Conservation (phyloP, 2,888 invertebrate genomes). For the Sisyra nigra region DNA sequence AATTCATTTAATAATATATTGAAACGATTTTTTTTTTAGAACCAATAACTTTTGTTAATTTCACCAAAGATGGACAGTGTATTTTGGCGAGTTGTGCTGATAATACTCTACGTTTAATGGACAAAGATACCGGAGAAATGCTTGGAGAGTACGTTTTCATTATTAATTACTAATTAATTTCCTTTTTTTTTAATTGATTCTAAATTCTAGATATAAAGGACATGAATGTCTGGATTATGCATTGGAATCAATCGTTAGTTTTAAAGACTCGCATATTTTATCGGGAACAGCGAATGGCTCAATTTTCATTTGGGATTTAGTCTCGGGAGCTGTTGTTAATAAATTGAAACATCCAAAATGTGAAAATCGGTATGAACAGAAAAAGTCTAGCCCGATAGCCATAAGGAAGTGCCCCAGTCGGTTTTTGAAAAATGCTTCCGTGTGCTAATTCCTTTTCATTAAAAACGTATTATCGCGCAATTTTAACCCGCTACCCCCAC, state of each 20-base stretch:
- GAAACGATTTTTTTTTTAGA: constrained; percentile 26
- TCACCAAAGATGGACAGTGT: constrained; percentile 90
- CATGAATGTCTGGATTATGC: constrained; percentile 70
- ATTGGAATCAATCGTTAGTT: constrained; percentile 73
- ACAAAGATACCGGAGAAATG: constrained; percentile 69
- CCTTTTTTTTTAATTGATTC: constrained; percentile 10
- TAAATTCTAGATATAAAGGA: constrained; percentile 67
- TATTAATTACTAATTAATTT: constrained; percentile 5
- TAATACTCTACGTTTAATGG: constrained; percentile 67
- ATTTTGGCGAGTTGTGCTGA: constrained; percentile 73
- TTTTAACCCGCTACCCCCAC: too few relatives aligned
- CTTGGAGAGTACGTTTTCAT: constrained; percentile 38
- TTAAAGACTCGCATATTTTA: constrained; percentile 70
- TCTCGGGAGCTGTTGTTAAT: constrained; percentile 46
- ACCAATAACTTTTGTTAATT: constrained; percentile 63
- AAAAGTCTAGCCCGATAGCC: too few relatives aligned
- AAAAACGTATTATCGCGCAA: too few relatives aligned
- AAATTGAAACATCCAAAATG: constrained; percentile 30
- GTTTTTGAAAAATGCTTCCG: too few relatives aligned
- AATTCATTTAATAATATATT: neutral
- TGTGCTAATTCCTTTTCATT: too few relatives aligned
- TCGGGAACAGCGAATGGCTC: constrained; percentile 82
- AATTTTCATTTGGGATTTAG: constrained; percentile 80
- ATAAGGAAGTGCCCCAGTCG: too few relatives aligned
- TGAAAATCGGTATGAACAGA: constrained; percentile 1